Percentiles rank a stretch among this genome's conserved stretches.
phyloP scores from a whole-genome alignment of 1,140 invertebrate species.

The Dendroctonus ponderosae region DNA sequence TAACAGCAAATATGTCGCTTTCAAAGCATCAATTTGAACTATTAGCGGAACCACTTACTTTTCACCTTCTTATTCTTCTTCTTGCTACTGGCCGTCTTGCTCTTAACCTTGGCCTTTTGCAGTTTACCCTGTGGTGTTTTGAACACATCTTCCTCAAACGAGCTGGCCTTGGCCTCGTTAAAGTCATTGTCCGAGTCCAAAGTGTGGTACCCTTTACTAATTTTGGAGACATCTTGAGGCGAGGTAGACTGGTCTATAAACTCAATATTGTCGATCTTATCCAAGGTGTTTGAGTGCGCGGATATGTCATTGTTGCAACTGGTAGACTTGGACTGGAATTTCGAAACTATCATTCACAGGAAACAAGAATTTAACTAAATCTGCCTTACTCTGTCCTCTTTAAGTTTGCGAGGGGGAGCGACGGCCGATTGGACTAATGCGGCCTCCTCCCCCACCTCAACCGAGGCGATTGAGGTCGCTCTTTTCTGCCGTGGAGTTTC shows the following conservation, averaged over 20 bases:
- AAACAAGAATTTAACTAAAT: neutral
- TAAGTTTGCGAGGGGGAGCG: conserved; percentile 42
- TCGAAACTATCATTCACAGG: neutral
- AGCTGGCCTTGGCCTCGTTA: conserved; percentile 11
- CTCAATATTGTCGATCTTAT: conserved; percentile 46
- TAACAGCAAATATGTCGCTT: no score
- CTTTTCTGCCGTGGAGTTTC: conserved; percentile 33
- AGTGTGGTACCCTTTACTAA: conserved; percentile 42
- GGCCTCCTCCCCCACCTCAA: conserved; percentile 49
- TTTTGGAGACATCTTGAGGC: conserved; percentile 29
- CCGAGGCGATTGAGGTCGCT: conserved; percentile 41
- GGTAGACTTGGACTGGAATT: conserved; percentile 15
- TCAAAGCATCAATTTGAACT: no score
- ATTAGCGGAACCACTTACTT: conserved; percentile 14
- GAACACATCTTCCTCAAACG: conserved; percentile 35
- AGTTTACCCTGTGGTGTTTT: conserved; percentile 26
- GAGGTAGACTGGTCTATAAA: conserved; percentile 45
- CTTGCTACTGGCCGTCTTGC: conserved; percentile 35
- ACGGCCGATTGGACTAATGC: conserved; percentile 36
- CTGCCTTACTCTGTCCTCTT: conserved; percentile 2
- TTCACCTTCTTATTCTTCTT: conserved; percentile 42
- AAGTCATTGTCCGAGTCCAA: conserved; percentile 35
- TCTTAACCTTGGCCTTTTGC: conserved; percentile 38
- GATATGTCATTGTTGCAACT: conserved; percentile 4
- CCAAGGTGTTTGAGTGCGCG: conserved; percentile 10